A percentile compares a stretch with the other conserved stretches of the same genome.
Conservation (phyloP, 2,113 vertebrate species). For the Pseudolaguvia tuberculata region DNA sequence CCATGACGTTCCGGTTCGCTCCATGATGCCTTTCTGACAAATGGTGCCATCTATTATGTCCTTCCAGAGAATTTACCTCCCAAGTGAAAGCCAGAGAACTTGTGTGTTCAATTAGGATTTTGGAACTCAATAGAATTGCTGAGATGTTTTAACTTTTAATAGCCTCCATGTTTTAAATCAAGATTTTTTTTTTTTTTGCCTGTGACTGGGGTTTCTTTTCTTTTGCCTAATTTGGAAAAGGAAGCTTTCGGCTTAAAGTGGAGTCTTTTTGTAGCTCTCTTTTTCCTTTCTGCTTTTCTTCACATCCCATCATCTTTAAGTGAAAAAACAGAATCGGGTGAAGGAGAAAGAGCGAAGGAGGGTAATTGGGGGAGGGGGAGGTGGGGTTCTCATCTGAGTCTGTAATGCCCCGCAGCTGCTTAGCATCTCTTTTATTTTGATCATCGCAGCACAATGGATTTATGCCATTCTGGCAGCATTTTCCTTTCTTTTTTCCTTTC, state of each 20-base stretch:
- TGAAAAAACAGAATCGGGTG: constrained; percentile 51
- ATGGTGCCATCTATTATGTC: background rate
- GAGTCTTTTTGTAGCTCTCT: constrained; percentile 70
- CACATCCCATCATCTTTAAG: constrained; percentile 72
- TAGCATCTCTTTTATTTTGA: constrained; percentile 74
- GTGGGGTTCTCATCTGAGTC: constrained; percentile 72
- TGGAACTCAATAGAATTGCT: constrained; percentile 6
- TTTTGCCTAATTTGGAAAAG: constrained; percentile 72
- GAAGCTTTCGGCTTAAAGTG: constrained; percentile 68
- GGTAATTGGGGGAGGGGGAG: constrained; percentile 7
- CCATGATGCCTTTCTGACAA: background rate
- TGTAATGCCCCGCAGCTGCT: constrained; percentile 70
- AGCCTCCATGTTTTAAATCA: constrained; percentile 31
- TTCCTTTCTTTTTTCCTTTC: constrained; percentile 50
- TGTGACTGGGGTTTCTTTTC: constrained; percentile 58
- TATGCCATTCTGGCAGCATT: constrained; percentile 72
- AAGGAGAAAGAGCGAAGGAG: background rate
- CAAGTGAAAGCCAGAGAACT: background rate
- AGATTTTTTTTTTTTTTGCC: constrained; percentile 19
- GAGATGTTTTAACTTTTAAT: constrained; percentile 10
- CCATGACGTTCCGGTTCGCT: background rate
- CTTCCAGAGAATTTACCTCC: constrained; percentile 2
- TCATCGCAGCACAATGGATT: constrained; percentile 75
- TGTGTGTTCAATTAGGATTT: constrained; percentile 32
- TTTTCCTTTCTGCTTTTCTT: constrained; percentile 63